Conservation (phyloP, 1,140 invertebrate genomes). For the Drosophila mojavensis region DNA sequence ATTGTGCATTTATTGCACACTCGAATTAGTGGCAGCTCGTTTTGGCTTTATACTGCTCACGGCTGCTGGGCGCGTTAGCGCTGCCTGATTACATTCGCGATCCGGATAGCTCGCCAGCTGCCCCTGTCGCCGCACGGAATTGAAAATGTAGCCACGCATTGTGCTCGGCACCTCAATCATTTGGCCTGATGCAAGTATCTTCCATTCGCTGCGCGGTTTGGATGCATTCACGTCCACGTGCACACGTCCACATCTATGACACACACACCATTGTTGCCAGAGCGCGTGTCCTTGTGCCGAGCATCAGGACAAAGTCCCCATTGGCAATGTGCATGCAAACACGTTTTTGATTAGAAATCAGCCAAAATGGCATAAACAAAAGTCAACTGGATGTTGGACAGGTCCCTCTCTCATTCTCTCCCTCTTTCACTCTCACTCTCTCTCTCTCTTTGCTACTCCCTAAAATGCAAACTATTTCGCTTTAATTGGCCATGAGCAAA, state of each 20-base stretch:
- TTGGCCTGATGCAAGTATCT: slow-evolving; percentile 31
- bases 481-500: too few species aligned
- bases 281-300: slow-evolving; percentile 2
- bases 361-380: slow-evolving; percentile 37
- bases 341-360: slow-evolving; percentile 55
- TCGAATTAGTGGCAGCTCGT: not conserved
- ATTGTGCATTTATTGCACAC: not conserved
- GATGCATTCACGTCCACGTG: slow-evolving; percentile 25
- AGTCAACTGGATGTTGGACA: slow-evolving; percentile 3
- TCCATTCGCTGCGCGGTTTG: slow-evolving; percentile 21
- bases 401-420: not conserved
- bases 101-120: slow-evolving; percentile 10
- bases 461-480: too few species aligned
- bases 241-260: slow-evolving; percentile 24
- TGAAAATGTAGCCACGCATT: slow-evolving; percentile 35
- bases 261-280: slow-evolving; percentile 33
- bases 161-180: slow-evolving; percentile 39
- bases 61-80: not conserved
- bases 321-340: slow-evolving; percentile 42
- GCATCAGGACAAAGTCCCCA: slow-evolving; percentile 19
- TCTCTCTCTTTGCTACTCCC: not conserved
- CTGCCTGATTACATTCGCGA: slow-evolving; percentile 25
- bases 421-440: not conserved
- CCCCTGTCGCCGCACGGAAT: slow-evolving; percentile 4
- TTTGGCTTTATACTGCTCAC: not conserved